Conservation (phyloP, 1,140 invertebrate genomes). For the Hirudo medicinalis region DNA sequence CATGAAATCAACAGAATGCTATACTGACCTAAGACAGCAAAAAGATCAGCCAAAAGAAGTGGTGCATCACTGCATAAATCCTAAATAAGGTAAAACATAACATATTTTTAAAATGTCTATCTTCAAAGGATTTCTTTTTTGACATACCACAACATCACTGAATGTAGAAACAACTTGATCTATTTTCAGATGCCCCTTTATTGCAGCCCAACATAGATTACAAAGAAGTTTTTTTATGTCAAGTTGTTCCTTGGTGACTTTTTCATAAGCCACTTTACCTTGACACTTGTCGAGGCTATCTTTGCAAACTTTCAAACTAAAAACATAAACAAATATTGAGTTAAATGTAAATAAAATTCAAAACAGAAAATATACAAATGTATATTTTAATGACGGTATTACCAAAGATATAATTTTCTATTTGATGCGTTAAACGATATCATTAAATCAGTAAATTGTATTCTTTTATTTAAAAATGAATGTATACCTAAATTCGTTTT, state of each 20-base stretch:
- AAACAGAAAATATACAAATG: too few relatives aligned
- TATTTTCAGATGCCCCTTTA: constrained; percentile 33
- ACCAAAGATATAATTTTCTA: too few relatives aligned
- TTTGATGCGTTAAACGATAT: too few relatives aligned
- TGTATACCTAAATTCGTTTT: too few relatives aligned
- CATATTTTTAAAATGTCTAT: not conserved
- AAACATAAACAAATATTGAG: not conserved
- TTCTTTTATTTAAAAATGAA: too few relatives aligned
- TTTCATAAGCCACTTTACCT: not conserved
- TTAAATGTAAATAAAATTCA: too few relatives aligned
- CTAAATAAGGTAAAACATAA: constrained; percentile 25
- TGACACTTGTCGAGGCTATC: not conserved
- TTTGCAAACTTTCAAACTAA: constrained; percentile 2
- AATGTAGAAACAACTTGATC: constrained; percentile 32
- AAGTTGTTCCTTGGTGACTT: constrained; percentile 20
- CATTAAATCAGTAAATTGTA: too few relatives aligned
- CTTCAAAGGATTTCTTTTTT: constrained; percentile 21
- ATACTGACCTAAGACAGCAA: constrained; percentile 34
- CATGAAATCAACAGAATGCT: not conserved
- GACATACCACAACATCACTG: constrained; percentile 31
- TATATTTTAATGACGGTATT: too few relatives aligned
- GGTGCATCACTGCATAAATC: constrained; percentile 30
- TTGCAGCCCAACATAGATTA: constrained; percentile 33
- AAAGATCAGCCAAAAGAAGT: constrained; percentile 37
- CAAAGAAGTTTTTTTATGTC: constrained; percentile 32